Base-by-base conservation (phyloP, 2,797 vertebrate species). In the Hippocampus kuda region DNA sequence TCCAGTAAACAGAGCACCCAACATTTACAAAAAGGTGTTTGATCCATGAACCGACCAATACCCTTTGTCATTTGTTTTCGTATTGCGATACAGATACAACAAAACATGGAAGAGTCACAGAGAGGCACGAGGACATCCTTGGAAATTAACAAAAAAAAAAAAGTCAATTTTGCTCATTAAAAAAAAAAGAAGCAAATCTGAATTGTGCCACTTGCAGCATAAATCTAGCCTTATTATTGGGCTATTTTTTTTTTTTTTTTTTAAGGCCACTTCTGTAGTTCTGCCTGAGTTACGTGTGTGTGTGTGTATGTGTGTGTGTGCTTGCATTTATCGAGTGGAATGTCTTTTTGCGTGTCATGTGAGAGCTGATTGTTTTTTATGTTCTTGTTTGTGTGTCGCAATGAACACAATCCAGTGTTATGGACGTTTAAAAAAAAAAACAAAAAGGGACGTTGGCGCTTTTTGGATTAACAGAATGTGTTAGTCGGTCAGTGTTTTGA, bases 221-320 rank as follows among this genome's bases (percentile, higher is more conserved):
- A 61, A 61, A 61, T 38, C 59, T 30, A 34, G 41, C 62, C 41
- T 13, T 64, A 15, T 13, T 64, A 15, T 64, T 49, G 16, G 44
- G 44, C 4, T 26, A 4, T 27, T 22, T 61, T 46, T 46, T 22
- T 38, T 46, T 46, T 26, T 65, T 48, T 42, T 12, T 4, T 6
- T 46, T 84, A 83, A 82, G 86, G 84, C 81, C 88, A 85, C 77
- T 79, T 82, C 89, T 87, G 77, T 79, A 69, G 77, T 83, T 87
- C 79, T 86, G 89, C 82, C 86, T 88, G 88, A 87, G 71, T 71
- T 27, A 72, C 81, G 24, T 80, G 86, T 79, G 75, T 70, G 64
- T 72, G 68, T 72, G 80, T 72, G 70, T 68, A 3, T 30, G 30
- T 30, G 30, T 30, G 30, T 30, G 30, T 30, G 30, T 30, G 30